Conservation (phyloP, 1,140 invertebrate species). For the Polypedilum vanderplanki region DNA sequence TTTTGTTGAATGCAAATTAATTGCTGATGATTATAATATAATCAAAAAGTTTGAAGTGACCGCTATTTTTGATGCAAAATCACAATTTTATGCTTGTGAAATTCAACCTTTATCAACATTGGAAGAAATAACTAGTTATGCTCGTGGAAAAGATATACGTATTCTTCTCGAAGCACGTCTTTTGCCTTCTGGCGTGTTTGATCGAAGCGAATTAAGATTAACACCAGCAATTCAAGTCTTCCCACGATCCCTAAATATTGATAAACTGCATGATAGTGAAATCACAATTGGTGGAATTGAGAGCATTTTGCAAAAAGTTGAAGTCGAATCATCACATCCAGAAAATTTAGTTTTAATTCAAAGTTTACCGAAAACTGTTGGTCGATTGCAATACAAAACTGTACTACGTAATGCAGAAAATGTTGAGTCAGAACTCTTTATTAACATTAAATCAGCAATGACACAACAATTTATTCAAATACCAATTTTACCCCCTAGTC, state of each 20-base stretch:
- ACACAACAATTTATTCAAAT: conserved; percentile 34
- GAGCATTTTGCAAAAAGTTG: conserved; percentile 40
- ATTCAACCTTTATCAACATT: conserved; percentile 36
- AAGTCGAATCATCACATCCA: conserved; percentile 37
- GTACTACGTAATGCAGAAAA: conserved; percentile 32
- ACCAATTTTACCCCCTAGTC: not conserved
- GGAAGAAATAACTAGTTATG: conserved; percentile 34
- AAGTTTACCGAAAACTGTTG: conserved; percentile 32
- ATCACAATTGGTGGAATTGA: conserved; percentile 41
- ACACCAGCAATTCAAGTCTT: conserved; percentile 40
- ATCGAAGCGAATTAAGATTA: conserved; percentile 40
- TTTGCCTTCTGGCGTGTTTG: conserved; percentile 37
- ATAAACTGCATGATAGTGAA: conserved; percentile 38
- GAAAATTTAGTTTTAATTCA: conserved; percentile 32
- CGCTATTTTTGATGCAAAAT: conserved; percentile 36
- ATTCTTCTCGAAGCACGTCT: conserved; percentile 34
- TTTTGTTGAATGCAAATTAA: conserved; percentile 38
- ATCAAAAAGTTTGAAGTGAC: conserved; percentile 38
- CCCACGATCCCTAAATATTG: conserved; percentile 34
- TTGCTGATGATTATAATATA: conserved; percentile 35
- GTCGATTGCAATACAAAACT: conserved; percentile 32
- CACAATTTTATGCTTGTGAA: conserved; percentile 38
- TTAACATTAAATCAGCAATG: conserved; percentile 33
- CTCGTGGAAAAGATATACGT: not conserved
- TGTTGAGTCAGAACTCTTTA: conserved; percentile 33